Percentiles rank a stretch among this genome's conserved stretches.
phyloP scores from a whole-genome alignment of 2,888 invertebrate species.

The Macrosiphum euphorbiae region DNA sequence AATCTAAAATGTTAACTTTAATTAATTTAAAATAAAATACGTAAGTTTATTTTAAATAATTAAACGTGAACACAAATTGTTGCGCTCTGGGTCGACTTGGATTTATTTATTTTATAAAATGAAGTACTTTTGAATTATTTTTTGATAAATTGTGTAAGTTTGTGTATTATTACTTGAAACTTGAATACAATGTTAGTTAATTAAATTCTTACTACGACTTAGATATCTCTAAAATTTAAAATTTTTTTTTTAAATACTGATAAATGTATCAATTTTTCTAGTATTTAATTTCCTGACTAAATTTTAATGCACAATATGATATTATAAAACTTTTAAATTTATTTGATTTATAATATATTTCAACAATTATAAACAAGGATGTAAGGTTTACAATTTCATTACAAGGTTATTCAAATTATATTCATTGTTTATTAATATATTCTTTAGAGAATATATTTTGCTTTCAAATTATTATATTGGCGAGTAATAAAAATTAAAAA shows the following conservation, averaged over 20 bases:
- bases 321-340: not conserved
- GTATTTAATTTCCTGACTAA: not conserved
- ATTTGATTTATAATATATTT: not conserved
- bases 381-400: not conserved
- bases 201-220: not conserved
- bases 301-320: not conserved
- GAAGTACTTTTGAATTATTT: not conserved
- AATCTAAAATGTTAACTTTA: not conserved
- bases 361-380: not conserved
- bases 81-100: not conserved
- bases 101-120: not conserved
- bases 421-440: not conserved
- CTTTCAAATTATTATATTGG: not conserved
- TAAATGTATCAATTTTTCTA: not conserved
- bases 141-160: not conserved
- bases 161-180: not conserved
- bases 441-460: not conserved
- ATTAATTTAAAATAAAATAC: not conserved
- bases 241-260: not conserved
- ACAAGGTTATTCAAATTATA: not conserved
- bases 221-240: not conserved
- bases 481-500: not conserved
- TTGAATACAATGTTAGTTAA: not conserved
- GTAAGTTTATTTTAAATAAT: not conserved
- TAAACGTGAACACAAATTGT: not conserved